A percentile compares a stretch with the other conserved stretches of the same genome.
Conservation (phyloP, 2,797 vertebrate species). For the Chloroceryle amazona region DNA sequence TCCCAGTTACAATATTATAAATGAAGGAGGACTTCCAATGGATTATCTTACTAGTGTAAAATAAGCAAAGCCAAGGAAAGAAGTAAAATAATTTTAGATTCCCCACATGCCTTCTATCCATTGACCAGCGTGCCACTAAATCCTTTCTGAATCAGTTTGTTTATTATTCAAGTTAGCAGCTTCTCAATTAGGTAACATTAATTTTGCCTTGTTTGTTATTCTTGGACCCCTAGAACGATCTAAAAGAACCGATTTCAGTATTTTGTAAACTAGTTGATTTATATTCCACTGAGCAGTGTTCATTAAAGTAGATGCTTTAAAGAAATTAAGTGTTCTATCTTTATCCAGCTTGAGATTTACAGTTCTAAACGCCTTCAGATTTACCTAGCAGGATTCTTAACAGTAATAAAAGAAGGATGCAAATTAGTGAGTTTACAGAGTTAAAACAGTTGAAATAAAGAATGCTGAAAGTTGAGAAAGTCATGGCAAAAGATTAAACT, state of each 20-base stretch:
- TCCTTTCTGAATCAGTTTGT: background rate
- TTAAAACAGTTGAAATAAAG: background rate
- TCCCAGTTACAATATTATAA: background rate
- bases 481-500: background rate
- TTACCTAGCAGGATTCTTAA: background rate
- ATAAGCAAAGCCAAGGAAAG: background rate
- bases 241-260: background rate
- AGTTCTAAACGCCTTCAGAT: background rate
- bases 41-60: background rate
- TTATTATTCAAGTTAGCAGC: background rate
- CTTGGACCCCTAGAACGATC: background rate
- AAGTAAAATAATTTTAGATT: background rate
- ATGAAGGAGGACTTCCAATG: background rate
- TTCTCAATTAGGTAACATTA: background rate
- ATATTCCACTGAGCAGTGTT: background rate
- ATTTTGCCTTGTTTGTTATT: background rate
- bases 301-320: background rate
- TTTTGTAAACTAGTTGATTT: background rate
- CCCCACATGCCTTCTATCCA: background rate
- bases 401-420: background rate
- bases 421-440: background rate
- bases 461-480: background rate
- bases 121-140: background rate
- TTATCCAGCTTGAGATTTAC: background rate
- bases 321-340: background rate